Conservation (phyloP, 2,113 vertebrate species). For the Charina bottae region DNA sequence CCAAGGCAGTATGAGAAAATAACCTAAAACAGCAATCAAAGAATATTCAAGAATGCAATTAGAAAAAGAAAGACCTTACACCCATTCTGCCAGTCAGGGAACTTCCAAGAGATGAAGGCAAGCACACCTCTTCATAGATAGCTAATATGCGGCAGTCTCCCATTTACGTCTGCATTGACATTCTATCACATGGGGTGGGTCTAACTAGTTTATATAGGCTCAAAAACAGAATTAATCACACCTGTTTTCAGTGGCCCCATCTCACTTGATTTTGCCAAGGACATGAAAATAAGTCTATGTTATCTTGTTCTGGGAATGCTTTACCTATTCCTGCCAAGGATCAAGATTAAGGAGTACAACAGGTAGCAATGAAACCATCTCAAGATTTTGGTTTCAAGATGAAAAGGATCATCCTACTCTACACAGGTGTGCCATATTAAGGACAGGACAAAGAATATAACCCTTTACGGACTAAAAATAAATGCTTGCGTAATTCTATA, state of each 20-base stretch:
- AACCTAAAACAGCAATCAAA: neutral
- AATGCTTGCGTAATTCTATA: neutral
- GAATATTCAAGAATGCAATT: neutral
- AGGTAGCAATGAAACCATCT: neutral
- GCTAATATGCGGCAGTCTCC: neutral
- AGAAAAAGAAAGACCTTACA: neutral
- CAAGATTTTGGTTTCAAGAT: neutral
- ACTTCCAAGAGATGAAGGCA: neutral
- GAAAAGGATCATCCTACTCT: neutral
- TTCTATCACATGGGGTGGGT: neutral
- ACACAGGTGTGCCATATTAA: neutral
- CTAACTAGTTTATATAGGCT: neutral
- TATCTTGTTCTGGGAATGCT: neutral
- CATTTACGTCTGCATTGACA: neutral
- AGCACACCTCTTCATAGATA: neutral
- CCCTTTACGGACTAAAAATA: neutral
- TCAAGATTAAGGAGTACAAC: neutral
- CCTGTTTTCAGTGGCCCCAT: neutral
- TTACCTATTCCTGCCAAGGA: neutral
- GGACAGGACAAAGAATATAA: neutral
- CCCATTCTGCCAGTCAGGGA: neutral
- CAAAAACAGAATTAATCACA: neutral
- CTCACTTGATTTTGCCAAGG: neutral
- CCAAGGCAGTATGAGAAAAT: neutral
- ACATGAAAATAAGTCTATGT: neutral